Conservation (phyloP, 2,113 vertebrate species). For the Eurypyga helias region DNA sequence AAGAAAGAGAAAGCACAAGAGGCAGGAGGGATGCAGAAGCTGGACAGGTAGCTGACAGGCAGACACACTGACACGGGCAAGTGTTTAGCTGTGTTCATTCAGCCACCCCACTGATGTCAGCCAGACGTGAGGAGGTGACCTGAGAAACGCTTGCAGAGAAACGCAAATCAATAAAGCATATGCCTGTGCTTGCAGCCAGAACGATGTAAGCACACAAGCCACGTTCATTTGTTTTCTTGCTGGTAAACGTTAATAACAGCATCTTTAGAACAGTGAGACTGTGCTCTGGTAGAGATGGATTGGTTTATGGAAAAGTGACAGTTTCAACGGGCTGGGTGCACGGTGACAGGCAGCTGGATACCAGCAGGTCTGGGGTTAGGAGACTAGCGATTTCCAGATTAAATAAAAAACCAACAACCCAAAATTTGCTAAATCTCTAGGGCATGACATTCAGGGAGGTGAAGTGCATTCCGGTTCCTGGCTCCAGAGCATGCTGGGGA, state of each 20-base stretch:
- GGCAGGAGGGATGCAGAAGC: neutral
- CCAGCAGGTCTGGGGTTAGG: neutral
- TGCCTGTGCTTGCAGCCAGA: neutral
- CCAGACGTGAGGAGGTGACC: neutral
- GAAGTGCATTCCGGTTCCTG: neutral
- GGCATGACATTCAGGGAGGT: fast-evolving
- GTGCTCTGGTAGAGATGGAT: neutral
- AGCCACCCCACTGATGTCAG: constrained; percentile 3
- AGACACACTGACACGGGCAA: fast-evolving
- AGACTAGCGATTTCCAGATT: neutral
- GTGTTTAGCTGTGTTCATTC: neutral
- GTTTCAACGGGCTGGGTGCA: neutral
- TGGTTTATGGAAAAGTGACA: neutral
- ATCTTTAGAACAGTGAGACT: neutral
- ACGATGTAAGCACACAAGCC: neutral
- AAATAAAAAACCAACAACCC: neutral
- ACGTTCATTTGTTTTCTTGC: neutral
- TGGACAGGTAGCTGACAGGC: fast-evolving
- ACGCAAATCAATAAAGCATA: neutral
- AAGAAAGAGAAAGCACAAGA: neutral
- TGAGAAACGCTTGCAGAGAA: neutral
- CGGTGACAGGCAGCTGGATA: neutral
- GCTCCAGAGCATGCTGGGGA: neutral
- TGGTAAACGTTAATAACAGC: neutral
- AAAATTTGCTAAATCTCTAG: neutral